phyloP scores from a whole-genome alignment of 2,888 invertebrate species.

The Callosobruchus maculatus region DNA sequence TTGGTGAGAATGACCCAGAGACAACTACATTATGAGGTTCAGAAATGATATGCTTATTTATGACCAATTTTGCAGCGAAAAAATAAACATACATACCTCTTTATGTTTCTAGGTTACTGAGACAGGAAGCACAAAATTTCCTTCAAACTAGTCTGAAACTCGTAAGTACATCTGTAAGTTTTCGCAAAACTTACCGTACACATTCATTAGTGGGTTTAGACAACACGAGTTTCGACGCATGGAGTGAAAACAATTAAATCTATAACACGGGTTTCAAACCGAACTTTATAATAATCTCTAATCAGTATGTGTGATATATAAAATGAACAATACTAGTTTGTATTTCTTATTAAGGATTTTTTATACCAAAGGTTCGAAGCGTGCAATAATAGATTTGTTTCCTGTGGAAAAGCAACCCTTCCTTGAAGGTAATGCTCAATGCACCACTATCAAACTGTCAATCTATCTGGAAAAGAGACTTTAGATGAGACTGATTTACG shows the following conservation, averaged over 20 bases:
- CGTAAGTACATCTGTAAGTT: neutral
- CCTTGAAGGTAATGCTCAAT: neutral
- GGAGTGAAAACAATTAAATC: neutral
- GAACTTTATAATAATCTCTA: constrained; percentile 32
- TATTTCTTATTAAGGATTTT: constrained; percentile 25
- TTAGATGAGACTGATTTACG: neutral
- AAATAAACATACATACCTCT: too few species aligned
- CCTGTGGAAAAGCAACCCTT: neutral
- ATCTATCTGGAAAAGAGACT: neutral
- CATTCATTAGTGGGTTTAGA: neutral
- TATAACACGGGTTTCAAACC: constrained; percentile 12
- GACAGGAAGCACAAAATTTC: constrained; percentile 39
- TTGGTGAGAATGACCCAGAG: too few species aligned
- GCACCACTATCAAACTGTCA: neutral
- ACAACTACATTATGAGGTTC: too few species aligned
- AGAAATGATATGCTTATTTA: too few species aligned
- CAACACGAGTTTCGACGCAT: neutral
- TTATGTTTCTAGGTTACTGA: constrained; percentile 38
- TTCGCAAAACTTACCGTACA: neutral
- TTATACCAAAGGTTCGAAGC: constrained; percentile 2
- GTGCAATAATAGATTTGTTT: constrained; percentile 6
- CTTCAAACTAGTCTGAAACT: constrained; percentile 22
- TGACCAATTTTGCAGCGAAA: too few species aligned
- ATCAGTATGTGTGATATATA: constrained; percentile 44
- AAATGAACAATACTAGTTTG: constrained; percentile 32